A percentile compares a stretch with the other conserved stretches of the same genome.
phyloP scores from a whole-genome alignment of 2,113 vertebrate genomes.

The Pseudorhombus dupliciocellatus region DNA sequence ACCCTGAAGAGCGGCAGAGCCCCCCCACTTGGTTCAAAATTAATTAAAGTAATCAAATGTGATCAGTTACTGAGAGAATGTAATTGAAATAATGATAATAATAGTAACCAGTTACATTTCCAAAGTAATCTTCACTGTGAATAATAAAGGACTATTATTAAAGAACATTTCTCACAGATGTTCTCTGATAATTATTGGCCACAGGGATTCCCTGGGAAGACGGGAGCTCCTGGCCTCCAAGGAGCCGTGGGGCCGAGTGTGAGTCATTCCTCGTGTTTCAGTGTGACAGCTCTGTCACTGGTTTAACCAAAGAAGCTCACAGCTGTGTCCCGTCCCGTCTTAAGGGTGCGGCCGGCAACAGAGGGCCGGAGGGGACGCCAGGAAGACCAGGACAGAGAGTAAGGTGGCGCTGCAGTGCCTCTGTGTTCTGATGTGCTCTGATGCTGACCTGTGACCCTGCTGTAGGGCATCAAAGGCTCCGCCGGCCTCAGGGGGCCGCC shows the following conservation, averaged over 20 bases:
- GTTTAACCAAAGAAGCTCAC: not conserved
- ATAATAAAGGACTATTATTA: too few species aligned
- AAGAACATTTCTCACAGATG: not conserved
- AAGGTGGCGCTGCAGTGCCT: too few species aligned
- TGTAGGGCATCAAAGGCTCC: constrained; percentile 77
- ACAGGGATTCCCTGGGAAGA: constrained; percentile 77
- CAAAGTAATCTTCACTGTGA: too few species aligned
- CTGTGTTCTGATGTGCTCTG: too few species aligned
- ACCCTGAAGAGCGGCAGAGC: too few species aligned
- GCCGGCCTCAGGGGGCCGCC: constrained; percentile 52
- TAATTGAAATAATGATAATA: too few species aligned
- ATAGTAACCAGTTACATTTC: too few species aligned
- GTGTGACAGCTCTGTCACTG: not conserved
- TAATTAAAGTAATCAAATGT: too few species aligned
- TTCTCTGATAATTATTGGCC: constrained; percentile 14
- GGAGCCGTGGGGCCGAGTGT: constrained; percentile 78
- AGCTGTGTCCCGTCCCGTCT: not conserved
- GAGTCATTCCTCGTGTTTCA: constrained; percentile 44
- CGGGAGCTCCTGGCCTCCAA: constrained; percentile 73
- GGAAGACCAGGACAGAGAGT: constrained; percentile 75
- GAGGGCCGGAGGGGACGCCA: constrained; percentile 62
- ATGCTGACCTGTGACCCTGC: constrained; percentile 27
- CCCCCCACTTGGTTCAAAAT: too few species aligned
- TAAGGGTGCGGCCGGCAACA: constrained; percentile 75
- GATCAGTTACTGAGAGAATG: too few species aligned